A percentile compares a stretch with the other conserved stretches of the same genome.
phyloP scores from a whole-genome alignment of 2,113 vertebrate species.

The Lagopus muta region DNA sequence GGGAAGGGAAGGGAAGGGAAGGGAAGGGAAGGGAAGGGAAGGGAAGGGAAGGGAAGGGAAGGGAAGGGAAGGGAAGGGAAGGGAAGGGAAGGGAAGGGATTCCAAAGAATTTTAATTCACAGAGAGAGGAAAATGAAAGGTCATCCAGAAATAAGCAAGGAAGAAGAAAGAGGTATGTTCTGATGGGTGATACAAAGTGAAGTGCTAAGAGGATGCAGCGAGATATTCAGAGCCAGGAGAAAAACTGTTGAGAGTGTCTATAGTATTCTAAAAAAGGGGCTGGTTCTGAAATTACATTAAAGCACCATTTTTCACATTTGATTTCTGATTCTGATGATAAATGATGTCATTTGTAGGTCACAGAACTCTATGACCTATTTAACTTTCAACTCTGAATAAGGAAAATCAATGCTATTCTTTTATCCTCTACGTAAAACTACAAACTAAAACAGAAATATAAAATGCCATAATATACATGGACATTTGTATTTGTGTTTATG shows the following conservation, averaged over 20 bases:
- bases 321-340: conserved; percentile 20
- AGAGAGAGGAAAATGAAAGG: background rate
- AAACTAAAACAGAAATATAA: background rate
- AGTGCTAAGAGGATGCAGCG: conserved; percentile 25
- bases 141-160: background rate
- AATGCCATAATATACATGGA: background rate
- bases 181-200: background rate
- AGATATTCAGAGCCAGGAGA: background rate
- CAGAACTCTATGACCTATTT: background rate
- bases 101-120: background rate
- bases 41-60: no score
- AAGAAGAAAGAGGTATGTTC: background rate
- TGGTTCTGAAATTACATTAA: background rate
- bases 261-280: background rate
- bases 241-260: background rate
- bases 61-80: no score
- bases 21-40: no score
- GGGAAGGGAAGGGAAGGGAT: background rate
- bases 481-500: background rate
- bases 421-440: background rate
- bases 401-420: background rate
- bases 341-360: background rate
- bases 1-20: no score
- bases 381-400: background rate
- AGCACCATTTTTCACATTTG: background rate